Percentiles rank a stretch among this genome's conserved stretches.
Conservation (phyloP, 2,888 invertebrate species). For the Erpobdella octoculata region DNA sequence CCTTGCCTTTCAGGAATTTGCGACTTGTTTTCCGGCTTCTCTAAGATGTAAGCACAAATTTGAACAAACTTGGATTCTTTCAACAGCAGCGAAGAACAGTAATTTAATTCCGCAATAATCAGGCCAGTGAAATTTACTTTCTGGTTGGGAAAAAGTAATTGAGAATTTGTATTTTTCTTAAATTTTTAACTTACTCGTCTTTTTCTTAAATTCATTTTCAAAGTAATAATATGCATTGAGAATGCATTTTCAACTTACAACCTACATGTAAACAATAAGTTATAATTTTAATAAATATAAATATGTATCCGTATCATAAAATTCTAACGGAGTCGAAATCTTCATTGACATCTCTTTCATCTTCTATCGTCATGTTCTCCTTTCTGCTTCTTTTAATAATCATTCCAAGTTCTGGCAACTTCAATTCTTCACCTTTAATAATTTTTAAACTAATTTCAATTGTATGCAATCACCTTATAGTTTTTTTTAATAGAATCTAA, state of each 20-base stretch:
- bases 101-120: neutral
- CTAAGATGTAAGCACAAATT: neutral
- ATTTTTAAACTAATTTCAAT: too few species aligned
- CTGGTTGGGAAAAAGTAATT: too few species aligned
- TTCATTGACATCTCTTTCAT: slow-evolving; percentile 20
- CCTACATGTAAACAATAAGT: too few species aligned
- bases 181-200: too few species aligned
- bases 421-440: neutral
- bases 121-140: slow-evolving; percentile 2
- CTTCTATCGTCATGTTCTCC: neutral
- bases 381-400: neutral
- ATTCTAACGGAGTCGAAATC: neutral
- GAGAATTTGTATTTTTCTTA: too few species aligned
- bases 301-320: too few species aligned
- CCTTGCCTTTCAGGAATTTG: neutral
- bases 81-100: slow-evolving; percentile 7
- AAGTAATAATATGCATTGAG: too few species aligned
- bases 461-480: too few species aligned
- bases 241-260: too few species aligned
- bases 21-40: neutral
- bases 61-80: neutral
- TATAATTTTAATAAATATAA: too few species aligned
- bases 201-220: too few species aligned
- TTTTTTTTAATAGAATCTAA: too few species aligned
- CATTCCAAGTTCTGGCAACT: neutral